Evolutionary conservation across 2,113 vertebrate species (phyloP), one percentile per base, ranked within the genome.

Genomic region (Elephantulus edwardii): DNA sequence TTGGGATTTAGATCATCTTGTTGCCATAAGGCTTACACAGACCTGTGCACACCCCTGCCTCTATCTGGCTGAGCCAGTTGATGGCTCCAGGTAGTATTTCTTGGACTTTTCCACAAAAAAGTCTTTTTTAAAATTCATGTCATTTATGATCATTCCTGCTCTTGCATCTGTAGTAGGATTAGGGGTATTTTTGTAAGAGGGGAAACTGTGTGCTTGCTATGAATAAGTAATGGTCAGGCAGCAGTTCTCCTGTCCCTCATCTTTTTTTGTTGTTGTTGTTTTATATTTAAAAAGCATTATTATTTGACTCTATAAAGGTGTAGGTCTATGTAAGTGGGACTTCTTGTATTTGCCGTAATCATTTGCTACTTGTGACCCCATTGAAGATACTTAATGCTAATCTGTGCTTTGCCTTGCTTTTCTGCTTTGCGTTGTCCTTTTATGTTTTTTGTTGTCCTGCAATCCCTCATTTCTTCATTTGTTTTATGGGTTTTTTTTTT

Each of bases 351-450:
- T 97, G 96, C 93, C 97, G 95, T 97, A 97, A 94, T 97, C 92
- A 87, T 97, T 97, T 98, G 96, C 96, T 98, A 94, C 92, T 98
- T 98, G 96, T 97, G 93, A 98, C 97, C 97, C 96, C 98, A 97
- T 98, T 98, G 98, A 96, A 98, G 93, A 97, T 96, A 98, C 97
- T 98, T 97, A 98, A 98, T 97, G 98, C 98, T 98, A 98, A 99
- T 98, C 98, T 98, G 98, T 98, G 98, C 98, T 99, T 99, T 98
- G 98, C 98, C 98, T 99, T 98, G 98, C 98, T 98, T 99, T 98
- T 99, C 98, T 99, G 98, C 98, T 98, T 97, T 98, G 97, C 98
- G 98, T 99, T 98, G 97, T 98, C 97, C 98, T 98, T 95, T 97
- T 97, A 19, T 98, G 97, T 97, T 98, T 97, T 97, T 96, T 96